Base-by-base conservation (phyloP, 1,140 invertebrate genomes). In the Armadillidium nasatum region DNA sequence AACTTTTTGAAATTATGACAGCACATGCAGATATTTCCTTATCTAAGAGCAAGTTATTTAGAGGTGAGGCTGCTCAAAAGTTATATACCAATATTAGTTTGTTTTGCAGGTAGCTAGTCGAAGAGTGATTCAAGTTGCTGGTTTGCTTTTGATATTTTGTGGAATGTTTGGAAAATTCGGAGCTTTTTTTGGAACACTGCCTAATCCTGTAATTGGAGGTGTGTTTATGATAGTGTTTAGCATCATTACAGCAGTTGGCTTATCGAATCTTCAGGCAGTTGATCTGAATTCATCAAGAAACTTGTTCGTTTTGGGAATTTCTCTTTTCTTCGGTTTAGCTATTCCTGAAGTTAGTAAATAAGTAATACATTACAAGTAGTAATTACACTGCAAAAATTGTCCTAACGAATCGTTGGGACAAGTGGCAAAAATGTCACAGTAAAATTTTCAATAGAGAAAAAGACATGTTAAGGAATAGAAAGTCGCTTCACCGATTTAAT, bases 141-240 rank as follows among this genome's bases (percentile, higher is more conserved):
- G 91, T 2, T 79, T 88, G 0, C 84, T 94, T 11, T 93, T 94
- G 91, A 86, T 94, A 0, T 75, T 92, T 0, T 91, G 94, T 83
- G 92, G 92, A 0, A 83, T 93, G 7, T 88, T 94, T 72, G 91
- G 91, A 60, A 93, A 95, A 84, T 89, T 95, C 81, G 91, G 92
- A 11, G 93, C 93, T 0, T 85, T 93, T 7, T 94, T 95, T 83
- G 92, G 94, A 68, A 92, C 94, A 71, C 94, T 95, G 74, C 94
- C 94, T 7, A 91, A 93, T 83, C 93, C 93, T 0, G 90, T 95
- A 19, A 88, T 95, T 1, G 94, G 93, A 0, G 94, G 93, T 6
- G 88, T 93, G 72, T 93, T 94, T 84, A 93, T 93, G 80, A 88
- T 94, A 4, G 92, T 93, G 89, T 94, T 94, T 83, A 93, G 93